These are phyloP conservation scores for Turritopsis dohrnii DNA, from an alignment of 30 jellyfish, hydroid and myxozoan genomes.

Conservation along the genomic window DNA sequence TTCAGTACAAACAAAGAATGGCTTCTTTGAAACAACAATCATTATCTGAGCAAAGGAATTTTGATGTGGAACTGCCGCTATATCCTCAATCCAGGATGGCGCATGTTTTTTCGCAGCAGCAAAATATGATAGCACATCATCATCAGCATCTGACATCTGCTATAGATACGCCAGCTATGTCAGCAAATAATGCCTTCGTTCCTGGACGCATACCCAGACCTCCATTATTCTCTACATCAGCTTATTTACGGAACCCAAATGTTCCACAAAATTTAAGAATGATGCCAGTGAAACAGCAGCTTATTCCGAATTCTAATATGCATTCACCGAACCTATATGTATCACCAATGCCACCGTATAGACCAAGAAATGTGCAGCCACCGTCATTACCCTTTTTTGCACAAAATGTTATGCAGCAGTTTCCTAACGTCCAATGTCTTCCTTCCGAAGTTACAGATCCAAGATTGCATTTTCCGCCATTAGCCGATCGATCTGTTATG, in stretches of 20 bases:
- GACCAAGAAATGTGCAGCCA: background rate
- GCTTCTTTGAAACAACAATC: background rate
- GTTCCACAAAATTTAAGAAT: background rate
- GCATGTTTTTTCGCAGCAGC: background rate
- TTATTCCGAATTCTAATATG: background rate
- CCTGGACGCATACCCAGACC: background rate
- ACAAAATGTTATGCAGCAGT: conserved; percentile 2
- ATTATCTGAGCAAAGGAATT: background rate
- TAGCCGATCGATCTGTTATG: background rate
- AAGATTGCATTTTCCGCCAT: background rate
- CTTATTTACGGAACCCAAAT: background rate
- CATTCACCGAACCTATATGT: background rate
- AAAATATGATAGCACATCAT: background rate
- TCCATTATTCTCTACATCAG: background rate
- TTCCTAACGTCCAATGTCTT: background rate
- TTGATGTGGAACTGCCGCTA: background rate
- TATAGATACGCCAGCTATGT: background rate
- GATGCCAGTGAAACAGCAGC: background rate
- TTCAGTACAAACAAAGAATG: conserved; percentile 27
- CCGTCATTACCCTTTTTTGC: background rate
- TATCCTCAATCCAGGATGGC: background rate
- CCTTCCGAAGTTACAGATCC: background rate
- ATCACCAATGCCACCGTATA: background rate
- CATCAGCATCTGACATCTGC: background rate
- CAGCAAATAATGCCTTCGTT: background rate